Evolutionary conservation across 2,113 vertebrate genomes (phyloP).

Genomic region (Elanoides forficatus): DNA sequence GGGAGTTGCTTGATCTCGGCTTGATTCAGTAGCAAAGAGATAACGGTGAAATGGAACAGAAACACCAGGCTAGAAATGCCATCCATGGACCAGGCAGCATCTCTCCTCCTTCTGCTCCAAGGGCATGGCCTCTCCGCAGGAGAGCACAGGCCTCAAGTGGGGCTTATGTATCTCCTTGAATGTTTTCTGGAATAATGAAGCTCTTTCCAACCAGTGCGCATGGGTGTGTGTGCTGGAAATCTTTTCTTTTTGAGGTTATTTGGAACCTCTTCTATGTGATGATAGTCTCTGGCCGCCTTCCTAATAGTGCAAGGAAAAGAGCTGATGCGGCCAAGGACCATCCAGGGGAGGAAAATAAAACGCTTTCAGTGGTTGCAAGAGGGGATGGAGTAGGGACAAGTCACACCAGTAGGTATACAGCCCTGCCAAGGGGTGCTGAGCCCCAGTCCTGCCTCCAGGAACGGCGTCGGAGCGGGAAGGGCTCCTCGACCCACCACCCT

Average conservation of each 20-base stretch:
- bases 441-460: neutral
- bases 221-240: neutral
- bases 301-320: neutral
- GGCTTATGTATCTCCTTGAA: neutral
- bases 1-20: neutral
- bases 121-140: neutral
- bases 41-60: neutral
- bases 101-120: neutral
- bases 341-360: neutral
- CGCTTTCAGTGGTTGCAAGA: neutral
- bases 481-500: neutral
- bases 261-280: neutral
- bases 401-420: neutral
- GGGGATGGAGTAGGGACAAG: neutral
- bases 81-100: neutral
- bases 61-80: neutral
- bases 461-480: neutral
- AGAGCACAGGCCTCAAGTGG: neutral
- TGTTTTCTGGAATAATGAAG: neutral
- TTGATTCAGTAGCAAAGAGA: neutral
- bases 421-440: neutral
- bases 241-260: neutral
- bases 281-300: constrained; percentile 1
- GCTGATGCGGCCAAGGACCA: neutral
- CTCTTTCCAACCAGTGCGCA: neutral